Percentiles rank a stretch among this genome's conserved stretches.
Evolutionary conservation across 2,888 invertebrate genomes (phyloP).

Genomic region (Parasteatoda lunata): DNA sequence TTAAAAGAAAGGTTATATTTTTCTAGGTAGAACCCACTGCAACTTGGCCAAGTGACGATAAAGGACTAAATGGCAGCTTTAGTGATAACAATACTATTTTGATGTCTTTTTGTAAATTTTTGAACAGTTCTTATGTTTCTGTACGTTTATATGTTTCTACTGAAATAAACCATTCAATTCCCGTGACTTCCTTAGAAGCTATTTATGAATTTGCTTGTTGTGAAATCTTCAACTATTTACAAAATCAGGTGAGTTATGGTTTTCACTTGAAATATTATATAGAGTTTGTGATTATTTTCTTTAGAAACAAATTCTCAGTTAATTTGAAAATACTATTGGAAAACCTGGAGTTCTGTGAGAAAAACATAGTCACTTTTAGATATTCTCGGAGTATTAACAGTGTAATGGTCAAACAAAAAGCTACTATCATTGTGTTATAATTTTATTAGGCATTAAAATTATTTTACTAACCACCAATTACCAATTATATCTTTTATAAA

Average conservation of each 20-base stretch:
- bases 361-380: no score
- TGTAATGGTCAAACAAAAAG: no score
- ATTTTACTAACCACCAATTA: no score
- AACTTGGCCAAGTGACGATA: constrained; percentile 13
- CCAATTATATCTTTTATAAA: no score
- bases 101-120: constrained; percentile 19
- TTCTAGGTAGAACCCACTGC: constrained; percentile 28
- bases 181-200: constrained; percentile 1
- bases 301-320: no score
- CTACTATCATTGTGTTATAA: no score
- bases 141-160: constrained; percentile 33
- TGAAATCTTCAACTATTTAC: constrained; percentile 30
- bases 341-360: no score
- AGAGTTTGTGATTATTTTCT: no score
- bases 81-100: constrained; percentile 2
- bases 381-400: no score
- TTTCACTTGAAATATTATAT: no score
- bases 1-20: constrained; percentile 1
- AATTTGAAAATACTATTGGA: no score
- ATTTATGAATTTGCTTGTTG: constrained; percentile 6
- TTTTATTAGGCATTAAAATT: no score
- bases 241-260: constrained; percentile 5
- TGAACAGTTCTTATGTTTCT: constrained; percentile 19
- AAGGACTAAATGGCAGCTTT: neutral
- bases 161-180: constrained; percentile 19